Base-by-base conservation (phyloP, 2,113 vertebrate species). In the Cyprinodon brontotheroides region DNA sequence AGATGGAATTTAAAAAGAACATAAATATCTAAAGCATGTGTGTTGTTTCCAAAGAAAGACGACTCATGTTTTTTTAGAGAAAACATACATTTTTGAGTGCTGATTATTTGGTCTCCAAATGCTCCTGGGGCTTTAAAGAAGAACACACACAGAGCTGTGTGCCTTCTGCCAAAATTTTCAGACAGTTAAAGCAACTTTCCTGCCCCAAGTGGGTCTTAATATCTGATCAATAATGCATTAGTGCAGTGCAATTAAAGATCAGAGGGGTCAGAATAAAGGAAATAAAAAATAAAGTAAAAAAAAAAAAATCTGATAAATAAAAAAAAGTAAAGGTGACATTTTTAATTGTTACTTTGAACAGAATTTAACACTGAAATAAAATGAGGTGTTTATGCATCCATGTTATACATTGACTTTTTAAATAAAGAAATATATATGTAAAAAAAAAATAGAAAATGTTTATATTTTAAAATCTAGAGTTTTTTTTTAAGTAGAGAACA, bases 1-100 rank as follows among this genome's bases (percentile, higher is more conserved):
- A 15, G 5, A 13, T 50, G 15, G 61, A 40, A 45, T 41, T 41
- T 59, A 22, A 40, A 38, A n/a, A 14, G 38, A 15, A 15, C 12
- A 69, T 1, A 62, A 61, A 39, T 43, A 73, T 74, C 73, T 68
- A 15, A 69, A 73, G 37, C 60, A n/a, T 41, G 1, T 43, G 29
- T 47, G 22, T 15, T 67, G 68, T 71, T 80, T 75, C 15, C 29
- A 61, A 20, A 29, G 17, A 48, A 53, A 50, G n/a, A 36, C 67
- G 53, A 36, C 43, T 67, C 50, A 36, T 66, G 62, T 50, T 69
- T 68, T 70, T 66, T 14, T 22, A 17, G 37, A 8, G 17, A n/a
- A 57, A 57, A 57, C 13, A 20, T 20, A 60, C 15, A 15, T 43
- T 2, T 0, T 17, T 39, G 29, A 29, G 29, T 29, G 29, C 29